Percentiles rank a stretch among this genome's conserved stretches.
phyloP scores from a whole-genome alignment of 2,113 vertebrate genomes.

The Todiramphus saurophagus region DNA sequence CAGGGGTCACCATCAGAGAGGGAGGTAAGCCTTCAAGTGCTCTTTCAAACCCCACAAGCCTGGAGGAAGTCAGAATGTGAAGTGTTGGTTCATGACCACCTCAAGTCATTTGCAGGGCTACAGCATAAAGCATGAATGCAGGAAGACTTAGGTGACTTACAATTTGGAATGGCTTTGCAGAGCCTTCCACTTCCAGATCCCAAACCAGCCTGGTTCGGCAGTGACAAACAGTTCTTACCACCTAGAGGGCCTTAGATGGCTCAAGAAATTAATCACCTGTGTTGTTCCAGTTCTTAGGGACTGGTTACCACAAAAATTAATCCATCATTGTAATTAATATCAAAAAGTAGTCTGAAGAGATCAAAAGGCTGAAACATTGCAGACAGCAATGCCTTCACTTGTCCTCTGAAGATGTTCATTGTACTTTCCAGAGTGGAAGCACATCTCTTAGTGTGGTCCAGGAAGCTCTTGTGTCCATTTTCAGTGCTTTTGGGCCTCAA shows the following conservation, averaged over 20 bases:
- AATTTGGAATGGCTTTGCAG: background rate
- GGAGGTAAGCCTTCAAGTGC: background rate
- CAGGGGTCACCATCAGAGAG: background rate
- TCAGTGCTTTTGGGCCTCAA: background rate
- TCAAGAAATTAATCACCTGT: background rate
- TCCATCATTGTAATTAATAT: background rate
- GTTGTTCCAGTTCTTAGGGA: background rate
- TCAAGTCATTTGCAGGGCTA: background rate
- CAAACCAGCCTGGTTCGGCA: background rate
- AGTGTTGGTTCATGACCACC: background rate
- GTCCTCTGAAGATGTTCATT: background rate
- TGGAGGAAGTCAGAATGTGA: background rate
- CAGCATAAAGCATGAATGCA: background rate
- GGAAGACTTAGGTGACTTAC: background rate
- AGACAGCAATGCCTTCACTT: background rate
- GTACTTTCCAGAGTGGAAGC: background rate
- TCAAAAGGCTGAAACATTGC: background rate
- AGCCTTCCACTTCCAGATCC: background rate
- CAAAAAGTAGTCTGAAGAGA: background rate
- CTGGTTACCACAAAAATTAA: background rate
- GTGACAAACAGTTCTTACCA: background rate
- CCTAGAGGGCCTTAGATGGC: background rate
- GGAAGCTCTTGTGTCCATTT: background rate
- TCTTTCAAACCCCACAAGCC: background rate
- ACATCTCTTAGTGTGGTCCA: background rate